phyloP scores from a whole-genome alignment of 2,797 vertebrate genomes.

The Coluber constrictor region DNA sequence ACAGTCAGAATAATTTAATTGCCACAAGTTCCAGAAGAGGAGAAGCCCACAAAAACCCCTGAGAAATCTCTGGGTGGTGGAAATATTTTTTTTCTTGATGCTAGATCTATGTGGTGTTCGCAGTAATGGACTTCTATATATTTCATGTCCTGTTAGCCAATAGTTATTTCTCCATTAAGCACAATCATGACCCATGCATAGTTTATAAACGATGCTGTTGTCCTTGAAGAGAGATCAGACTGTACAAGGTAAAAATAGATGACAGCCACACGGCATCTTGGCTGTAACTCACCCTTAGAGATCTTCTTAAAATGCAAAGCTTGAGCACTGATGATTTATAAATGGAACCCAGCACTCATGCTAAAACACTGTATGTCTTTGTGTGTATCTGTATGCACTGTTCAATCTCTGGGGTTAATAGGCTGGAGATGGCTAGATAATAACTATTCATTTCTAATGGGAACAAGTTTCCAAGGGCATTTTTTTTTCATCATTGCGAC shows the following conservation, averaged over 20 bases:
- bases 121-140: constrained; percentile 61
- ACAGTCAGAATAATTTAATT: background rate
- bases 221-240: constrained; percentile 60
- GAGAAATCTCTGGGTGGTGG: background rate
- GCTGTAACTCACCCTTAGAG: constrained; percentile 37
- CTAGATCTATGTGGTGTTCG: constrained; percentile 23
- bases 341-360: constrained; percentile 8
- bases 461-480: background rate
- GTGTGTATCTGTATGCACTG: background rate
- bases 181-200: constrained; percentile 59
- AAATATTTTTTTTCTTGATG: background rate
- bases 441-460: background rate
- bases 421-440: background rate
- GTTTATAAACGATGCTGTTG: constrained; percentile 60
- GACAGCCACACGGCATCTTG: background rate
- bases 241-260: constrained; percentile 52
- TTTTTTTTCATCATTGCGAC: background rate
- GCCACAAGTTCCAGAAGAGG: background rate
- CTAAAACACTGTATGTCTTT: background rate
- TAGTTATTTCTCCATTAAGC: constrained; percentile 61
- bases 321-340: constrained; percentile 27
- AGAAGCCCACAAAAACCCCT: background rate
- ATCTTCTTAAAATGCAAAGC: constrained; percentile 33
- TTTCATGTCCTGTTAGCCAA: constrained; percentile 65
- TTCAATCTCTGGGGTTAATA: background rate